Conservation (phyloP, 2,888 invertebrate genomes). For the Apamea epomidion region DNA sequence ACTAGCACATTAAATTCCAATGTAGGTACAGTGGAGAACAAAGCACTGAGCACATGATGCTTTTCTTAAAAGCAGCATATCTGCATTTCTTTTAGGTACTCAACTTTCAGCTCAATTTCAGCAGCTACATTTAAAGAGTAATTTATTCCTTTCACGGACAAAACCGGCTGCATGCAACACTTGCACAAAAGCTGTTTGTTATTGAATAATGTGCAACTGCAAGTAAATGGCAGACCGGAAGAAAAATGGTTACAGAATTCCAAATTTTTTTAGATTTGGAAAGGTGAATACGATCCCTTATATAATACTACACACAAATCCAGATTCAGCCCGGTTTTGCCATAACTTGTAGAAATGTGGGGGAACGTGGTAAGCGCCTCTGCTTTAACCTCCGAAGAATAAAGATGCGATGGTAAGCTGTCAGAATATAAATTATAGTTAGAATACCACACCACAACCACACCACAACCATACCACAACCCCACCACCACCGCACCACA, state of each 20-base stretch:
- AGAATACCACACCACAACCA: no score
- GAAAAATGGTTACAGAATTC: neutral
- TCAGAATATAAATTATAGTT: neutral
- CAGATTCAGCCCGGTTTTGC: no score
- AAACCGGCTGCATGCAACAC: constrained; percentile 12
- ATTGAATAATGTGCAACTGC: constrained; percentile 14
- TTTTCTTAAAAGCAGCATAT: constrained; percentile 4
- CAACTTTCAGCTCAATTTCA: constrained; percentile 16
- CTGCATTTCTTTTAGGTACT: constrained; percentile 6
- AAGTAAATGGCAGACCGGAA: neutral
- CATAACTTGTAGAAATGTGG: neutral
- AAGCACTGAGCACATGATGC: neutral
- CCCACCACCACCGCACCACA: no score
- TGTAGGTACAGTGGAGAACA: neutral
- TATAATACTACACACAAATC: no score
- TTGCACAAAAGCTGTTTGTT: constrained; percentile 19
- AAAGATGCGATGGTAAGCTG: neutral
- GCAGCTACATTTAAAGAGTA: constrained; percentile 9
- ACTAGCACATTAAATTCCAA: neutral
- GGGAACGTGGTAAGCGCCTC: neutral
- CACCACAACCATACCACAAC: no score
- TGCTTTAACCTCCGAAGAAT: neutral
- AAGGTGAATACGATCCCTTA: neutral
- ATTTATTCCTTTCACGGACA: constrained; percentile 47
- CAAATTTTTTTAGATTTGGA: neutral